A percentile compares a stretch with the other conserved stretches of the same genome.
phyloP scores from a whole-genome alignment of 1,140 invertebrate genomes.

The Goniozus legneri region DNA sequence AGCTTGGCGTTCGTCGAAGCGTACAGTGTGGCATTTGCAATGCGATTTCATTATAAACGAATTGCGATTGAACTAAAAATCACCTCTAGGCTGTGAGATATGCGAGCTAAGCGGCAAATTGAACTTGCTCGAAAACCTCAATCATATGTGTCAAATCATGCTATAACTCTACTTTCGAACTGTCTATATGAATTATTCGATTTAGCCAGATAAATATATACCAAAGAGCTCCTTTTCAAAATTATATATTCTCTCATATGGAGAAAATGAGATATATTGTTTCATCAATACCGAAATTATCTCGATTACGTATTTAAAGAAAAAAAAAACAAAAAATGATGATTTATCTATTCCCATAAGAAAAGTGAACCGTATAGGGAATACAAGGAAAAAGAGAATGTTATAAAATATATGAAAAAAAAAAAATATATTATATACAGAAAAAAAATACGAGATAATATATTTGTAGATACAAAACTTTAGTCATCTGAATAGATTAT shows the following conservation, averaged over 20 bases:
- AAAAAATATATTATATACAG: slow-evolving; percentile 21
- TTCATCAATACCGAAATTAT: too few species aligned
- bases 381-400: background rate
- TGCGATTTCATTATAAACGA: slow-evolving; percentile 7
- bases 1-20: too few species aligned
- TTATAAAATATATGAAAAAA: background rate
- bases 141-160: slow-evolving; percentile 51
- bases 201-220: slow-evolving; percentile 3
- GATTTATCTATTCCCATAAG: slow-evolving; percentile 2
- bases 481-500: slow-evolving; percentile 46
- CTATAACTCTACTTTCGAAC: slow-evolving; percentile 40
- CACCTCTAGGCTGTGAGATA: slow-evolving; percentile 52
- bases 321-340: slow-evolving; percentile 5
- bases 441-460: slow-evolving; percentile 34
- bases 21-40: too few species aligned
- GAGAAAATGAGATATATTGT: slow-evolving; percentile 8
- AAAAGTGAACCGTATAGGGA: background rate
- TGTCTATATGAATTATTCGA: slow-evolving; percentile 29
- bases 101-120: slow-evolving; percentile 45
- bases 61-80: slow-evolving; percentile 24
- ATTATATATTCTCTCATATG: too few species aligned
- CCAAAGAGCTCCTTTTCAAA: slow-evolving; percentile 5
- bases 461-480: slow-evolving; percentile 50
- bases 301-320: too few species aligned
- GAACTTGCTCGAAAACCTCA: slow-evolving; percentile 49